Base-by-base conservation (phyloP, 2,797 vertebrate species). In the Lepidocolaptes lacrymiger region DNA sequence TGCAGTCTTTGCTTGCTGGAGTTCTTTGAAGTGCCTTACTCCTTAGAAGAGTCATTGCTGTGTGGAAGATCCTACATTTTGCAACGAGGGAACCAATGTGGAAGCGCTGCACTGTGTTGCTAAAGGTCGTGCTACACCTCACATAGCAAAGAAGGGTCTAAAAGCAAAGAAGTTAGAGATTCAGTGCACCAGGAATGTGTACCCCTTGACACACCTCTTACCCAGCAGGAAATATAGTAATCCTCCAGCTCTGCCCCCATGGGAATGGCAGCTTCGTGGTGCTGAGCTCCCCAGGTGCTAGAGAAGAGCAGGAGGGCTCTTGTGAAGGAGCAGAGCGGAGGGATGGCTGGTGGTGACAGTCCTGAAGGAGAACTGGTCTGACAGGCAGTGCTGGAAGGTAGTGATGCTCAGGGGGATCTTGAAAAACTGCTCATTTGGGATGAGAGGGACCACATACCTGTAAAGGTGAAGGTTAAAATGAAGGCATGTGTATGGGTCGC, bases 21-120 rank as follows among this genome's bases (percentile, higher is more conserved):
- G 78, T 74, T 89, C 89, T 96, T 94, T 94, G 92, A 96, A 95
- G 89, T 91, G 64, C 78, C 30, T 85, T 75, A 61, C 64, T 92
- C 62, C 78, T 74, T 43, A 54, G 68, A 64, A 68, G 74, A 96
- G 54, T 71, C 72, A 5, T 71, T 68, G 59, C 56, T 71, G 19
- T 51, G 30, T 63, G 44, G 75, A 88, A 56, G 54, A 83, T 77
- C 43, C 39, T 82, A 28, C 46, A 5, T 91, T 77, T 74, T 85
- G 62, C 0, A 1, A 23, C 24, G 23, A 61, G 68, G 54, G 61
- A 87, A 37, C 34, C 89, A 28, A 66, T 28, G 5, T 20, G 16
- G 56, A 61, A 64, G 61, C 18, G 9, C 37, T 37, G 66, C 15
- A 4, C 52, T 43, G 27, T 68, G 43, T 43, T 2, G 3, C 41